Base-by-base conservation (phyloP, 1,140 invertebrate genomes). In the Musca vetustissima region DNA sequence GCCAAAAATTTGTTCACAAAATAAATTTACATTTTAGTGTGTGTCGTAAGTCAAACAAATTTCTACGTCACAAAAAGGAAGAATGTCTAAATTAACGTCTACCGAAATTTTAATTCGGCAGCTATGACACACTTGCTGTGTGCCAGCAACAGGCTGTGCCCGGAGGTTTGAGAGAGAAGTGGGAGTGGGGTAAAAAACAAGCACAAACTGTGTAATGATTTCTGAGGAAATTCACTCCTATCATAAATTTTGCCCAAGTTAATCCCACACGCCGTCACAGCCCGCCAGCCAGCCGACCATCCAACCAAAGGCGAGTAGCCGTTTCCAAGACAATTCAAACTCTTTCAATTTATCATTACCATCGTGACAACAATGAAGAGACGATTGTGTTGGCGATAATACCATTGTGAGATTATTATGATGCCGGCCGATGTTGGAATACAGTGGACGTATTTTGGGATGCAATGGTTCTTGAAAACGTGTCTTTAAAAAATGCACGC, bases 261-360 rank as follows among this genome's bases (percentile, higher is more conserved):
- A 61, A 61, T 61, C 57, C 57, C 57, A 61, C 57, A 61, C 57
- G 57, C 57, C 57, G 57, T 61, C 15, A 49, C 6, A 49, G 15
- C 48, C 13, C 6, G n/a, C n/a, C 15, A n/a, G 48, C 15, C 8
- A 49, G 14, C 49, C n/a, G n/a, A n/a, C n/a, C n/a, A n/a, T n/a
- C n/a, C n/a, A n/a, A n/a, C n/a, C n/a, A n/a, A n/a, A 19, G 17
- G n/a, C 9, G 13, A 52, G 49, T 52, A 22, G 21, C 14, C 53
- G 14, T 55, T n/a, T 21, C 22, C 1, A 25, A 57, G 21, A 21
- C 17, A 8, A 19, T 32, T 43, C n/a, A 36, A 61, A 61, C 57
- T 61, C 57, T 61, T 61, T 61, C 57, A 61, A 61, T 61, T 61
- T 61, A 61, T 61, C 57, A 61, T 61, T 19, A 61, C 36, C 36